Evolutionary conservation across 2,113 vertebrate genomes (phyloP), one percentile per base, ranked within the genome.

Genomic region (Terrapene triunguis): DNA sequence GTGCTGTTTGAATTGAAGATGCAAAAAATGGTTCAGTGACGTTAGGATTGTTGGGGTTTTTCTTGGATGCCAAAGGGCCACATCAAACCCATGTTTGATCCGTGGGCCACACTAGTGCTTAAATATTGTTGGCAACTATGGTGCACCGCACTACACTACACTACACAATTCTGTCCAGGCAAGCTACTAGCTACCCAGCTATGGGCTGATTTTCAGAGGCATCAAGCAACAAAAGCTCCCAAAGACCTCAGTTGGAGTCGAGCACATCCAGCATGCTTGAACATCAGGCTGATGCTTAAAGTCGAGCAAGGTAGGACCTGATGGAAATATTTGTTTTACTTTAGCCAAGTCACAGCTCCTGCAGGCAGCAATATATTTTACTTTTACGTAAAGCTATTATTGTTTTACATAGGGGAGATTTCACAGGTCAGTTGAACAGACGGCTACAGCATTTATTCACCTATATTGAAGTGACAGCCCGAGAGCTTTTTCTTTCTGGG

Each of bases 381-480:
- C 72, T 76, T 93, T 51, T 8, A 82, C 87, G 72, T 74, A 21
- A 8, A 27, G 74, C 5, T 10, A 6, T 87, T 89, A 8, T 44
- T 59, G 16, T 87, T 92, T 54, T 74, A 3, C 3, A 4, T 1
- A 44, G 35, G 9, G 38, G 89, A 81, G 4, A 0, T 0, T 51
- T 87, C 21, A 22, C 2, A 89, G 35, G 2, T 53, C 0, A 0
- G 11, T 47, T 8, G 29, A 62, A 62, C 12, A 29, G 29, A 62
- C 32, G 14, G 59, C 25, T 29, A 57, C 13, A 12, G 21, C 51
- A 53, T 57, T 35, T 48, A 35, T 22, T 69, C 47, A 47, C 19
- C 19, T 35, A n/a, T 27, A 22, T 65, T 29, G 8, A 7, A 72
- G 27, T 42, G n/a, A 74, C 85, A 79, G 8, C 0, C 0, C 9